A percentile compares a stretch with the other conserved stretches of the same genome.
These are phyloP conservation scores for Choristoneura rosaceana DNA, from an alignment of 2,888 invertebrate genomes.

Conservation along the genomic window DNA sequence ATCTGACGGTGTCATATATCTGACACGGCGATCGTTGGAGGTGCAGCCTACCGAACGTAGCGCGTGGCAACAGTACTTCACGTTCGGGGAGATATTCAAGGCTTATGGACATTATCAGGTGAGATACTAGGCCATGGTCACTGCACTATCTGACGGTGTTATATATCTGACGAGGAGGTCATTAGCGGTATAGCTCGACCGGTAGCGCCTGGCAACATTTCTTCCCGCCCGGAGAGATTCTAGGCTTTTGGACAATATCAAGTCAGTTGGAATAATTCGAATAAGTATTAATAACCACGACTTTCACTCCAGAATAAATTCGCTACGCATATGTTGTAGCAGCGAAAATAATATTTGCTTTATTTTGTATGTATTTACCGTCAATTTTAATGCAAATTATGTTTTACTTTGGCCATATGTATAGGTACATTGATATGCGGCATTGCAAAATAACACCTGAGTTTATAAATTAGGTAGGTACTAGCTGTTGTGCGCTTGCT, in stretches of 20 bases:
- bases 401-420: too few relatives aligned
- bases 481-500: too few relatives aligned
- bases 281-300: not conserved
- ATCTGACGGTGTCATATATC: conserved; percentile 95
- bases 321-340: not conserved
- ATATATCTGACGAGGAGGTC: conserved; percentile 94
- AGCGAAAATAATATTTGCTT: not conserved
- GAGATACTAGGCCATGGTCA: conserved; percentile 82
- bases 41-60: conserved; percentile 94
- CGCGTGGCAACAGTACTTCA: conserved; percentile 96
- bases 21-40: conserved; percentile 93
- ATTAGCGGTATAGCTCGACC: conserved; percentile 92
- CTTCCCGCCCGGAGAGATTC: conserved; percentile 94
- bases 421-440: too few relatives aligned
- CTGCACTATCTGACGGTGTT: conserved; percentile 96
- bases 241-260: conserved; percentile 90
- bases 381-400: too few relatives aligned
- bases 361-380: not conserved
- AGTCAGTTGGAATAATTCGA: not conserved
- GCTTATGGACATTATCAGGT: conserved; percentile 93
- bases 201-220: conserved; percentile 96
- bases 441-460: too few relatives aligned
- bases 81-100: conserved; percentile 95
- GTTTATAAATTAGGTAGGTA: too few relatives aligned
- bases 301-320: not conserved